Conservation (phyloP, 2,888 invertebrate genomes). For the Tachina lurida region DNA sequence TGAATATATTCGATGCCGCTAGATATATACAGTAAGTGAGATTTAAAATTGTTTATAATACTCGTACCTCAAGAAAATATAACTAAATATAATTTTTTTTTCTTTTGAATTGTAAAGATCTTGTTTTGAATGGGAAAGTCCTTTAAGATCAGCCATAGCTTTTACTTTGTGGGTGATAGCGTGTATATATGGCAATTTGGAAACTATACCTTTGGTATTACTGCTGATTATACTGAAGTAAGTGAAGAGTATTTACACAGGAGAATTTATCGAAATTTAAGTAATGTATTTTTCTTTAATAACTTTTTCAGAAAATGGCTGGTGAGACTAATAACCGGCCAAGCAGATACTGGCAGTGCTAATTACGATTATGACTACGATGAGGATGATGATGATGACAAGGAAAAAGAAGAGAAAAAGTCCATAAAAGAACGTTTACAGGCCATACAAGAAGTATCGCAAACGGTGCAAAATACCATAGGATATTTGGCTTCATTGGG, state of each 20-base stretch:
- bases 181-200: conserved; percentile 97
- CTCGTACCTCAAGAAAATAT: neutral
- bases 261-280: neutral
- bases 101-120: conserved; percentile 85
- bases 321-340: conserved; percentile 81
- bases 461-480: conserved; percentile 97
- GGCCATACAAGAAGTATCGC: conserved; percentile 98
- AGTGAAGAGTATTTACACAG: conserved; percentile 73
- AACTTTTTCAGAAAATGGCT: conserved; percentile 81
- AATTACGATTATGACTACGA: conserved; percentile 86
- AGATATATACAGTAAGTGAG: conserved; percentile 93
- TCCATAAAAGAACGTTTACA: conserved; percentile 96
- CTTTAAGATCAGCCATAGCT: conserved; percentile 91
- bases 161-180: conserved; percentile 93
- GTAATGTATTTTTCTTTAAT: neutral
- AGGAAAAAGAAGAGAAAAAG: conserved; percentile 97
- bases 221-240: conserved; percentile 90
- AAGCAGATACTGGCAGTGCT: conserved; percentile 78
- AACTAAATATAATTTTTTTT: neutral
- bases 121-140: conserved; percentile 98
- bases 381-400: conserved; percentile 95
- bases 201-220: conserved; percentile 95
- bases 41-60: neutral
- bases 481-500: conserved; percentile 97
- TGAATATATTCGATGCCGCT: conserved; percentile 94